Percentiles rank a stretch among this genome's conserved stretches.
Evolutionary conservation across 2,113 vertebrate genomes (phyloP).

Genomic region (Actinemys pallida): DNA sequence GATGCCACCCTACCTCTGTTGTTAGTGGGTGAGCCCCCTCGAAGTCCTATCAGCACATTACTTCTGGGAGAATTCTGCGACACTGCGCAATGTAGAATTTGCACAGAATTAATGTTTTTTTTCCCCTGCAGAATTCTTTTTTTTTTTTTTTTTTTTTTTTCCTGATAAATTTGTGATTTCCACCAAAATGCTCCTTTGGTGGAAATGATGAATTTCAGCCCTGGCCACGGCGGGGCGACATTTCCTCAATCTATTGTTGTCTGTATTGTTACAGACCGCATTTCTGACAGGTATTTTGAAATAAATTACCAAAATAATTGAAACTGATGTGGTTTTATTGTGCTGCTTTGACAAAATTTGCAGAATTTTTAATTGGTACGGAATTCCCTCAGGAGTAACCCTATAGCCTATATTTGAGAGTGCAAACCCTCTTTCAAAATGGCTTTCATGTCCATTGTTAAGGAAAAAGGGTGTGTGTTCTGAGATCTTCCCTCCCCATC

Average conservation of each 20-base stretch:
- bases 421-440: rapidly evolving
- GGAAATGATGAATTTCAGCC: not conserved
- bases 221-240: not conserved
- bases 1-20: not conserved
- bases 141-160: not conserved
- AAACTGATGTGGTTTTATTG: not conserved
- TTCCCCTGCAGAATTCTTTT: not conserved
- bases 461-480: not conserved
- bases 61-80: not conserved
- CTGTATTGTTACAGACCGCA: not conserved
- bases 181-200: not conserved
- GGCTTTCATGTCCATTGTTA: rapidly evolving
- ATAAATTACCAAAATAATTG: not conserved
- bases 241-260: not conserved
- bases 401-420: rapidly evolving
- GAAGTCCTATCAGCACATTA: not conserved
- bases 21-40: not conserved
- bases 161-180: not conserved
- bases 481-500: rapidly evolving
- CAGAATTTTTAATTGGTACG: not conserved
- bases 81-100: not conserved
- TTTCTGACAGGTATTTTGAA: not conserved
- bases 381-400: not conserved
- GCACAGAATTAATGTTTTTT: not conserved
- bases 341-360: not conserved